phyloP scores from a whole-genome alignment of 2,888 invertebrate genomes.

The Spatulosminthurus flaviceps region DNA sequence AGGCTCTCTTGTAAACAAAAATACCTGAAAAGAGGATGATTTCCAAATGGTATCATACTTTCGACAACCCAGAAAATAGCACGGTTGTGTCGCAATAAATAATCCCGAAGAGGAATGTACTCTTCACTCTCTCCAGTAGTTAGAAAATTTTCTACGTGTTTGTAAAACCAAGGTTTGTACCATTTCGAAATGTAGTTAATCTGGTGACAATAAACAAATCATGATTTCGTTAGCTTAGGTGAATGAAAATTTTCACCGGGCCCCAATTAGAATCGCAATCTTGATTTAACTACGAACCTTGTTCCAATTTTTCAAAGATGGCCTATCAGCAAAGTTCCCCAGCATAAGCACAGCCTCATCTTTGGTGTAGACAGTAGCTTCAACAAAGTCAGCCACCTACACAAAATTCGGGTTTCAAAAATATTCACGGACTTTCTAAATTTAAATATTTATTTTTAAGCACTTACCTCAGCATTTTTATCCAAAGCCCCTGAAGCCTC shows the following conservation, averaged over 20 bases:
- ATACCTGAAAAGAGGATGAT: conserved; percentile 71
- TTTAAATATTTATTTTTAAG: no score
- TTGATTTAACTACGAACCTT: conserved; percentile 50
- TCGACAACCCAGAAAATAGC: conserved; percentile 79
- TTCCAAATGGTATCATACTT: conserved; percentile 78
- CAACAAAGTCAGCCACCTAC: conserved; percentile 72
- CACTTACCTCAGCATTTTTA: conserved; percentile 63
- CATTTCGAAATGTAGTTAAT: conserved; percentile 72
- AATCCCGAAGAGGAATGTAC: conserved; percentile 74
- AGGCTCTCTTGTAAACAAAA: no score
- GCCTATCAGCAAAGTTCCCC: conserved; percentile 74
- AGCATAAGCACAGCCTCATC: conserved; percentile 75
- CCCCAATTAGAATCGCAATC: no score
- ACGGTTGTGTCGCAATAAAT: conserved; percentile 74
- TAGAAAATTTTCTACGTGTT: conserved; percentile 73
- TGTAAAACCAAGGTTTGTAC: conserved; percentile 79
- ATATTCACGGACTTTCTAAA: no score
- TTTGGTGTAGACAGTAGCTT: conserved; percentile 74
- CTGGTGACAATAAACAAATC: no score
- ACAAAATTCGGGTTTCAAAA: background rate
- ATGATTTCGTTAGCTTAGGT: no score
- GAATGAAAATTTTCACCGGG: background rate
- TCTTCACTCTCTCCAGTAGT: conserved; percentile 69
- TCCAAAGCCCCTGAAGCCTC: conserved; percentile 72
- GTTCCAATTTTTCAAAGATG: conserved; percentile 65